Evolutionary conservation across 2,888 invertebrate species (phyloP), one percentile per base, ranked within the genome.

Genomic region (Macrophya alboannulata): DNA sequence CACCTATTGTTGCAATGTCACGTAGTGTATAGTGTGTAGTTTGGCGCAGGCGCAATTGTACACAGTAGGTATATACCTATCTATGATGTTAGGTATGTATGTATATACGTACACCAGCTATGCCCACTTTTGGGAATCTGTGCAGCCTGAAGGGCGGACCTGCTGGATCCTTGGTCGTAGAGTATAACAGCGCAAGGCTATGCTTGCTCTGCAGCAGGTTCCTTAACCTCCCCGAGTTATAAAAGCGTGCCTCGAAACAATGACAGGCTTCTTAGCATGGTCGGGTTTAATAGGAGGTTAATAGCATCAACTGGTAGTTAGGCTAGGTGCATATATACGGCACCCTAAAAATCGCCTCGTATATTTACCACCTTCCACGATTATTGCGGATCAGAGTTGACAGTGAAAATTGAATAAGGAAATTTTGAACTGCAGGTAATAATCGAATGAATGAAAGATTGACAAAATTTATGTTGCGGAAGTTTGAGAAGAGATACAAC

Each of bases 191-290:
- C 31, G 62, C 62, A 62, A 25, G n/a, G n/a, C 25, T 25, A 31
- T 31, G 3, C 6, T 21, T n/a, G n/a, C n/a, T 25, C 62, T n/a
- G 71, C 37, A n/a, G 45, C 72, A 74, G 72, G 72, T 74, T 74
- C 45, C 62, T 45, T 3, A 74, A 74, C 72, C 72, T 74, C 71
- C 8, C 37, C 45, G 45, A 43, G 72, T 74, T 74, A 45, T 45
- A 74, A 74, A 74, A 74, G 72, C 77, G 55, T 77, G 77, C 77
- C 77, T 55, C 77, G 77, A 51, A 51, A 77, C 77, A 77, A 77
- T 77, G 51, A 55, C 31, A 77, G 77, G 31, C 77, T 55, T 77
- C 51, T 77, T 37, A 55, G 51, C 51, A 31, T 17, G 37, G 31
- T 31, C 17, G 51, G 31, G 51, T 77, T 51, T 77, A 55, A 77